Evolutionary conservation across 2,888 invertebrate genomes (phyloP).

Genomic region (Uropetala carovei): DNA sequence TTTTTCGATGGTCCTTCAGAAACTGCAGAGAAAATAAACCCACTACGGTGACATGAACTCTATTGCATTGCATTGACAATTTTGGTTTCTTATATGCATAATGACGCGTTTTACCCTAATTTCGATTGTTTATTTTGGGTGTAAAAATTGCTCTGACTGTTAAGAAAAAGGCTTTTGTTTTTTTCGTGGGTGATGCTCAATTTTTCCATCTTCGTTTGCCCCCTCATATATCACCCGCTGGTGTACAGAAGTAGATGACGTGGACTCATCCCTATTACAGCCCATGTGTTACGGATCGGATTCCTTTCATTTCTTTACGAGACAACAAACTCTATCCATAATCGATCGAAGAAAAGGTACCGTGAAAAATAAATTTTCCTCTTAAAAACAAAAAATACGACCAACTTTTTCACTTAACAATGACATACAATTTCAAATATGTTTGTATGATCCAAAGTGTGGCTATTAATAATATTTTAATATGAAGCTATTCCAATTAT

Average conservation of each 20-base stretch:
- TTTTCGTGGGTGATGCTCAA: not conserved
- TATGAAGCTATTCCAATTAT: too few species aligned
- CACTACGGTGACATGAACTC: too few species aligned
- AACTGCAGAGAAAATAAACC: not conserved
- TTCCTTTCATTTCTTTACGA: conserved; percentile 48
- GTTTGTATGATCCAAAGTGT: too few species aligned
- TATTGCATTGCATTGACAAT: too few species aligned
- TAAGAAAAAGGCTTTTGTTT: conserved; percentile 2
- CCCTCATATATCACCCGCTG: conserved; percentile 24
- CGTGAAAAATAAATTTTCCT: conserved; percentile 33
- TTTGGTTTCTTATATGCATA: too few species aligned
- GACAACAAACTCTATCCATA: conserved; percentile 17
- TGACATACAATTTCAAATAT: too few species aligned
- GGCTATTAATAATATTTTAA: too few species aligned
- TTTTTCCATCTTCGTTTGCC: conserved; percentile 31
- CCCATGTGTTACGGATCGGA: conserved; percentile 47
- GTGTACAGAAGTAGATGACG: conserved; percentile 29
- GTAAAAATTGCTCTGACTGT: too few species aligned
- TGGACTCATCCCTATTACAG: conserved; percentile 41
- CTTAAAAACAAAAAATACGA: not conserved
- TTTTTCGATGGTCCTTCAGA: not conserved
- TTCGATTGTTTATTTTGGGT: too few species aligned
- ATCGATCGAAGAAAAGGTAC: conserved; percentile 41
- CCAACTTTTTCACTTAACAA: too few species aligned
- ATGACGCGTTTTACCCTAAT: too few species aligned